phyloP scores from a whole-genome alignment of 1,140 invertebrate species.

The Trachymyrmex cornetzi region DNA sequence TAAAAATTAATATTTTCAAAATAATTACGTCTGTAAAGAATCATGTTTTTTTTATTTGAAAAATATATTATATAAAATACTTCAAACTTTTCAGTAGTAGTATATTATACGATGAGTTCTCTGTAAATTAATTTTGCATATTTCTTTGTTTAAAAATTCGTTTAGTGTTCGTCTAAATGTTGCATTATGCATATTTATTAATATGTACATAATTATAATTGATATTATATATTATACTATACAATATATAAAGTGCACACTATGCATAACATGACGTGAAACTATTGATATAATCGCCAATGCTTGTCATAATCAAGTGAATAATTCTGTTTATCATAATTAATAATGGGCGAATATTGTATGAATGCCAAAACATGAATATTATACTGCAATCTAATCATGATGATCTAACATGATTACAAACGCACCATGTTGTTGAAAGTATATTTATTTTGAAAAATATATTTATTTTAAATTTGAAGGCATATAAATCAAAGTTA shows the following conservation, averaged over 20 bases:
- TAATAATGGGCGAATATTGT: slow-evolving; percentile 34
- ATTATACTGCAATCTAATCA: background rate
- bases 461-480: background rate
- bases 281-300: slow-evolving; percentile 34
- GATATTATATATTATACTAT: slow-evolving; percentile 11
- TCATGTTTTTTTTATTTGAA: too few species aligned
- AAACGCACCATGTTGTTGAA: background rate
- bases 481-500: background rate
- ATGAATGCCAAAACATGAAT: slow-evolving; percentile 10
- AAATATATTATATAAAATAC: too few species aligned
- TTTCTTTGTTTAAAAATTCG: slow-evolving; percentile 19
- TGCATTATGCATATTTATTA: slow-evolving; percentile 8
- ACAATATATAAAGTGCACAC: slow-evolving; percentile 15
- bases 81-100: too few species aligned
- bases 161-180: background rate
- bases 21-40: too few species aligned
- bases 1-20: too few species aligned
- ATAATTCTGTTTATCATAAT: slow-evolving; percentile 41
- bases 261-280: slow-evolving; percentile 13
- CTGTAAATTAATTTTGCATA: slow-evolving; percentile 11
- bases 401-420: background rate
- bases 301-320: slow-evolving; percentile 35
- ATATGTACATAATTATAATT: slow-evolving; percentile 51
- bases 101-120: background rate
- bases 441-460: background rate